A percentile compares a stretch with the other conserved stretches of the same genome.
phyloP scores from a whole-genome alignment of 1,140 invertebrate species.

The Drosophila nikananu region DNA sequence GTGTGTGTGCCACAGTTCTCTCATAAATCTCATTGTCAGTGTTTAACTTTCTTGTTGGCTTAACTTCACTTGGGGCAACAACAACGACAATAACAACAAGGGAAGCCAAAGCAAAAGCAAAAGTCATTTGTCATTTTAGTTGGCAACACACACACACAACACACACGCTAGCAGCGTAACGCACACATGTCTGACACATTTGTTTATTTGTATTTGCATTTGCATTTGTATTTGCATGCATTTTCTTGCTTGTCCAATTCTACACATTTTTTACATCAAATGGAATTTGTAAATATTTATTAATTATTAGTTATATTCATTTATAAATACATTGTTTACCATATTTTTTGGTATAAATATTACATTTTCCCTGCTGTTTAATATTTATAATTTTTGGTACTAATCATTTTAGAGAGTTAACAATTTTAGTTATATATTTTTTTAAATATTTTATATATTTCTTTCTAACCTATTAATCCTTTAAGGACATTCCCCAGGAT shows the following conservation, averaged over 20 bases:
- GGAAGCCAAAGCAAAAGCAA: constrained; percentile 61
- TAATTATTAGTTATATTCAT: too few species aligned
- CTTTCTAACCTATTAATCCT: background rate
- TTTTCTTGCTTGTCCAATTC: constrained; percentile 8
- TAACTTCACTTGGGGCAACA: constrained; percentile 74
- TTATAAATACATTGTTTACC: too few species aligned
- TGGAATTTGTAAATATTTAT: too few species aligned
- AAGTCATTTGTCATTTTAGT: constrained; percentile 82
- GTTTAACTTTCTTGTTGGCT: constrained; percentile 83
- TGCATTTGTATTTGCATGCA: constrained; percentile 32
- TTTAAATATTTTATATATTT: too few species aligned
- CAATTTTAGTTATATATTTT: background rate
- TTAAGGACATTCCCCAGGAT: background rate
- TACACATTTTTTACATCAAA: background rate
- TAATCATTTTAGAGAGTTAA: too few species aligned
- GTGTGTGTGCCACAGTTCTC: constrained; percentile 41
- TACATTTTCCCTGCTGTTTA: too few species aligned
- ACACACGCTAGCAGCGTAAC: constrained; percentile 20
- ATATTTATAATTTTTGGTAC: too few species aligned
- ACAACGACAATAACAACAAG: constrained; percentile 30
- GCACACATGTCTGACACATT: constrained; percentile 23
- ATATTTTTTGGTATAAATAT: too few species aligned
- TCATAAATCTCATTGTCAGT: constrained; percentile 84
- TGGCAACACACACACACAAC: too few species aligned
- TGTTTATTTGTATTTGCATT: constrained; percentile 35